Conservation (phyloP, 2,888 invertebrate species). For the Strigamia crassipes region DNA sequence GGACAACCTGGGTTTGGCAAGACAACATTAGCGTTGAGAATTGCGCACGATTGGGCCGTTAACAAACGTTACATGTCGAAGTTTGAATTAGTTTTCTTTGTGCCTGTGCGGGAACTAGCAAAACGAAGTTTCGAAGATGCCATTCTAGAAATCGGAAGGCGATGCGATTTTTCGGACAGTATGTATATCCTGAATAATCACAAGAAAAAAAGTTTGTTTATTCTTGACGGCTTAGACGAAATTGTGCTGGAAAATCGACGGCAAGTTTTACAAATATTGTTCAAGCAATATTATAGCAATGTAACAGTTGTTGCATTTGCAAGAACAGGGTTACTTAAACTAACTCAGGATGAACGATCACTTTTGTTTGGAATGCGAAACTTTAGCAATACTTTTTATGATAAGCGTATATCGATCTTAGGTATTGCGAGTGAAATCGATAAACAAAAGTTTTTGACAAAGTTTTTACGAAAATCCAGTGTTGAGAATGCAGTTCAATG, state of each 20-base stretch:
- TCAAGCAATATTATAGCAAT: background rate
- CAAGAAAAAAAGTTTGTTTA: background rate
- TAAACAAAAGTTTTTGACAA: background rate
- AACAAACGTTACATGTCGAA: constrained; percentile 59
- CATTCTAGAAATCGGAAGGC: background rate
- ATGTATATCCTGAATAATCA: background rate
- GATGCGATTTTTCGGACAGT: background rate
- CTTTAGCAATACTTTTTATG: background rate
- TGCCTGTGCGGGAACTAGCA: background rate
- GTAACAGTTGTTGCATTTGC: background rate
- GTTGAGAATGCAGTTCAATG: background rate
- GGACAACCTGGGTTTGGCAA: background rate
- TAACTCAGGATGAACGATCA: background rate
- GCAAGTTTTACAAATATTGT: background rate
- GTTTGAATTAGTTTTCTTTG: constrained; percentile 64
- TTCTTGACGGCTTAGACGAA: background rate
- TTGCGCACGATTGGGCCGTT: constrained; percentile 48
- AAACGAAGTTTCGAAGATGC: background rate
- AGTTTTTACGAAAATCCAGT: background rate
- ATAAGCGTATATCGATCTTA: background rate
- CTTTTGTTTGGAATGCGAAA: background rate
- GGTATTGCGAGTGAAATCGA: background rate
- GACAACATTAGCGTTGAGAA: constrained; percentile 46
- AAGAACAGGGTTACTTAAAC: background rate
- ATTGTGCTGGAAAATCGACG: background rate